These are phyloP conservation scores for Dromococcyx pavoninus DNA, from an alignment of 2,797 vertebrate genomes.

Conservation along the genomic window DNA sequence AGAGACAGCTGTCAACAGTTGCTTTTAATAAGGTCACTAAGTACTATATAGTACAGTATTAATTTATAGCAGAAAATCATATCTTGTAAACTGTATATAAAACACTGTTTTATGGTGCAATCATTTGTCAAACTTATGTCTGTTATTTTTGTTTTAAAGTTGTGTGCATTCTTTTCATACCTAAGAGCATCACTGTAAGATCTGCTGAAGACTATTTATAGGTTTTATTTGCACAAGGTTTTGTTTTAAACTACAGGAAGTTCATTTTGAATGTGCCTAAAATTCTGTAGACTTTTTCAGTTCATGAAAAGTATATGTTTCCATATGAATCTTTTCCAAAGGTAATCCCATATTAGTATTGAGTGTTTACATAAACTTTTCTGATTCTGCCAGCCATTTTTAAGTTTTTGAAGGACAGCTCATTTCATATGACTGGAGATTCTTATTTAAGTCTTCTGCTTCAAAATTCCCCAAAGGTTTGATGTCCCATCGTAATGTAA, in stretches of 20 bases:
- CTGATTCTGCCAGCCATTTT: slow-evolving; percentile 54
- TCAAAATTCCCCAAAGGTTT: slow-evolving; percentile 43
- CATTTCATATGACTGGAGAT: slow-evolving; percentile 30
- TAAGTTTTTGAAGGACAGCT: slow-evolving; percentile 63
- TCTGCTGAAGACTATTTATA: slow-evolving; percentile 78
- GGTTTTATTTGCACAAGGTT: slow-evolving; percentile 78
- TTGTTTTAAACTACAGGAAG: slow-evolving; percentile 68
- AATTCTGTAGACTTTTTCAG: slow-evolving; percentile 60
- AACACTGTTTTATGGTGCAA: slow-evolving; percentile 80
- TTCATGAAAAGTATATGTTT: slow-evolving; percentile 70
- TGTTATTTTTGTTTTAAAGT: slow-evolving; percentile 74
- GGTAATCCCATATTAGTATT: slow-evolving; percentile 67
- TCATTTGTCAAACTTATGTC: slow-evolving; percentile 76
- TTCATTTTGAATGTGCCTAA: slow-evolving; percentile 70
- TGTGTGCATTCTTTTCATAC: slow-evolving; percentile 73
- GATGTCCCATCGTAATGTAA: not conserved
- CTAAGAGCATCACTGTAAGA: slow-evolving; percentile 78
- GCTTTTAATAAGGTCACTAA: slow-evolving; percentile 72
- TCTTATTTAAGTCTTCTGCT: slow-evolving; percentile 22
- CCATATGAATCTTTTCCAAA: slow-evolving; percentile 71
- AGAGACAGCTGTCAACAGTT: slow-evolving; percentile 72
- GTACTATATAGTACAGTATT: slow-evolving; percentile 72
- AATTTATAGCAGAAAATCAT: slow-evolving; percentile 76
- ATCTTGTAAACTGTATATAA: slow-evolving; percentile 83
- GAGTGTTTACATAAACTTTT: slow-evolving; percentile 67